Evolutionary conservation across 2,113 vertebrate genomes (phyloP).

Genomic region (Xiphias gladius): DNA sequence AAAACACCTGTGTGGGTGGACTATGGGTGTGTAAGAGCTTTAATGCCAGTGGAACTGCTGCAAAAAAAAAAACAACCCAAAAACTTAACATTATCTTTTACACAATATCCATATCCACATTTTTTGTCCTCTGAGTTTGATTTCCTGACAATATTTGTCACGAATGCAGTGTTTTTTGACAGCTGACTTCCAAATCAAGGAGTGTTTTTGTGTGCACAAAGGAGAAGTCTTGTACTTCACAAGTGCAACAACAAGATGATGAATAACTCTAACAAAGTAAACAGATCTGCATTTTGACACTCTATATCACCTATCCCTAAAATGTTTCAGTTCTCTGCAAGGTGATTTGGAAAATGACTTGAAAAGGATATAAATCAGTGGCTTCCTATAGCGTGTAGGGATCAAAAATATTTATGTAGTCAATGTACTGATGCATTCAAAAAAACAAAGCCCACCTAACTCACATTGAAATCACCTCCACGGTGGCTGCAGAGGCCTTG

Average conservation of each 20-base stretch:
- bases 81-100: conserved; percentile 11
- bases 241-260: not conserved
- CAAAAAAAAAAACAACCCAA: conserved; percentile 11
- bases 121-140: conserved; percentile 7
- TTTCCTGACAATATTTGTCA: conserved; percentile 6
- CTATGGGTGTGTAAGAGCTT: conserved; percentile 41
- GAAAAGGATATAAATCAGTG: conserved; percentile 8
- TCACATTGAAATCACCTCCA: conserved; percentile 40
- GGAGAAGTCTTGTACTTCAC: too few species aligned
- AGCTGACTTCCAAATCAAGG: conserved; percentile 8
- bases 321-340: conserved; percentile 12
- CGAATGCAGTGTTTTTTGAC: not conserved
- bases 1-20: conserved; percentile 67
- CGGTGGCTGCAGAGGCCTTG: conserved; percentile 27
- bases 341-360: conserved; percentile 3
- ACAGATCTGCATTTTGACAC: conserved; percentile 1
- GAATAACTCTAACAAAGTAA: conserved; percentile 1
- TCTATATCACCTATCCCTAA: not conserved
- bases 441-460: conserved; percentile 5
- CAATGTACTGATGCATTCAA: conserved; percentile 44
- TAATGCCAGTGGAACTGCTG: conserved; percentile 28
- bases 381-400: not conserved
- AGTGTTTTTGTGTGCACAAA: too few species aligned
- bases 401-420: conserved; percentile 17
- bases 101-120: not conserved